Base-by-base conservation (phyloP, 2,888 invertebrate species). In the Aplocera efformata region DNA sequence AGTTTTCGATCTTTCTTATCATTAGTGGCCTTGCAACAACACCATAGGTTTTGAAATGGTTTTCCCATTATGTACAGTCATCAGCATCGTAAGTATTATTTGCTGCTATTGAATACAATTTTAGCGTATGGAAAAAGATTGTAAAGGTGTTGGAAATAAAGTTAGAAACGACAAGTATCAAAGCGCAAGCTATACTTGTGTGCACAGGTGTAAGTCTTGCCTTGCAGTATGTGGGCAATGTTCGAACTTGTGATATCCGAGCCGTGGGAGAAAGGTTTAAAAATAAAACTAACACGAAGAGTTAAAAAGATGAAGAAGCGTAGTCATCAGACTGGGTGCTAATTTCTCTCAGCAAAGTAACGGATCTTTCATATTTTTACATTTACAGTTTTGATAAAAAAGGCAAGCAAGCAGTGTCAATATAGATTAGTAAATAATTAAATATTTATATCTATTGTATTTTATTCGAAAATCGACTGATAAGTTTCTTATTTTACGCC, bases 171-270 rank as follows among this genome's bases (percentile, higher is more conserved):
- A 30, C 34, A 13, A 10, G 17, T 41, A 9, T 34, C 42, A n/a
- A n/a, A n/a, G n/a, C 44, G 47, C 32, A 21, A 33, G 49, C n/a
- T n/a, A 41, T 41, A 36, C 56, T 43, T 60, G 56, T 72, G 60
- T 72, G 60, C 66, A 70, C 73, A 73, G 69, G 69, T 73, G 69
- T 49, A 50, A 68, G 69, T 73, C 69, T 48, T 49, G 41, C 42
- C 48, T 48, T 53, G 54, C 53, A 65, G 58, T 67, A 72, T 72
- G 70, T 74, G 60, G 72, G 72, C 72, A 71, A 73, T 56, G 69
- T 69, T 57, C 68, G 58, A 46, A 56, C 53, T 46, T 37, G 57
- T 48, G 50, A 45, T 51, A 50, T 41, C 43, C 41, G 39, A 49
- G 42, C 42, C 36, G 46, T 45, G 48, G 45, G 39, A 49, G 42